phyloP scores from a whole-genome alignment of 2,113 vertebrate genomes.

The Microtus pennsylvanicus region DNA sequence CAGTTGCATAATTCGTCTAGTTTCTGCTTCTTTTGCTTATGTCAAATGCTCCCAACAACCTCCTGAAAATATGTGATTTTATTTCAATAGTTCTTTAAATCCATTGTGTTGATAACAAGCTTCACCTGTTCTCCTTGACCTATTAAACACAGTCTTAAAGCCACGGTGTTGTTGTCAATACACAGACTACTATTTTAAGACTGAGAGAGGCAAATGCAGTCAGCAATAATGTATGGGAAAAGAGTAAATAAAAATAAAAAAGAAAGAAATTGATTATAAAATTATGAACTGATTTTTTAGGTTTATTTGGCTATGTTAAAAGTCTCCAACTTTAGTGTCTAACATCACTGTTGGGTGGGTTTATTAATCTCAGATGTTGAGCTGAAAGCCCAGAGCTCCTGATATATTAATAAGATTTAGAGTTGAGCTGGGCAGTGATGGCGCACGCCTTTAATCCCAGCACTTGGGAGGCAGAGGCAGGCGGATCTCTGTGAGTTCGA shows the following conservation, averaged over 20 bases:
- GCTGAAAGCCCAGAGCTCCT: neutral
- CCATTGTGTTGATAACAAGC: neutral
- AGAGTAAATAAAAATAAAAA: neutral
- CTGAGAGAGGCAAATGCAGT: neutral
- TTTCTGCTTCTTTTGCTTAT: neutral
- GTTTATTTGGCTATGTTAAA: neutral
- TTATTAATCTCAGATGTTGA: neutral
- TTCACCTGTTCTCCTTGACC: neutral
- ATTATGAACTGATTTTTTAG: neutral
- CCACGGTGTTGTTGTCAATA: neutral
- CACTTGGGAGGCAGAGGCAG: too few species aligned
- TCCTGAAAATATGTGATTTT: neutral
- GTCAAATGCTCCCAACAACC: neutral
- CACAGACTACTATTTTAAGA: neutral
- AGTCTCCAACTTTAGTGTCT: neutral
- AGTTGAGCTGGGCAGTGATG: neutral
- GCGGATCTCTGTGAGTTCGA: too few species aligned
- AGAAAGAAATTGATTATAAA: neutral
- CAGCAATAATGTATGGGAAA: neutral
- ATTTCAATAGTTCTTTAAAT: conserved; percentile 9
- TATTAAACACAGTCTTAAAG: neutral
- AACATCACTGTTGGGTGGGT: neutral
- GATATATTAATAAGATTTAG: neutral
- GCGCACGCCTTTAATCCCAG: too few species aligned
- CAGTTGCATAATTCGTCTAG: conserved; percentile 8